Base-by-base conservation (phyloP, 2,888 invertebrate species). In the Hydrotaea diabolus region DNA sequence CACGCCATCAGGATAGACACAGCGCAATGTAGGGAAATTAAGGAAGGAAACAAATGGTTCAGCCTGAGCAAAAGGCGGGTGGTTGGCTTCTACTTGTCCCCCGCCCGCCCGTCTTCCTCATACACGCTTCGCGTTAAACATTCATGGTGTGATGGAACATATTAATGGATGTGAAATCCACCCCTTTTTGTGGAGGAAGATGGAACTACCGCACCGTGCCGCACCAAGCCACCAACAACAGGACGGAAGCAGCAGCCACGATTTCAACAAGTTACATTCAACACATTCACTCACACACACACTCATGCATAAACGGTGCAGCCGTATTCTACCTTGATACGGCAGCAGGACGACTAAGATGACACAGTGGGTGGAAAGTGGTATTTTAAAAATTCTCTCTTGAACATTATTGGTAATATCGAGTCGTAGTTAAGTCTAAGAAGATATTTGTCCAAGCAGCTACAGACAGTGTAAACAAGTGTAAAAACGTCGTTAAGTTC, bases 71-170 rank as follows among this genome's bases (percentile, higher is more conserved):
- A n/a, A 72, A 21, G 79, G 78, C 69, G 82, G 84, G 79, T 77
- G 85, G 85, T 78, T 31, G 64, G 13, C n/a, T 49, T 49, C 49
- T 15, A n/a, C 7, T 49, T 49, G 49, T 3, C n/a, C 2, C 49
- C 43, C 49, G 2, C n/a, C 13, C 53, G 36, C 31, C 31, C 2
- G 3, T 7, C 31, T 7, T 4, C 31, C 31, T 4, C 31, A 31
- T 7, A 2, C 31, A 31, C 31, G 36, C 36, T 9, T 4, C 55
- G 46, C 76, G 71, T 36, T 66, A 53, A 80, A 83, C 80, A 83
- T 84, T 84, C 71, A 84, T 81, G 72, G 75, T 78, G 77, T 89
- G 87, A 87, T 76, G 82, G 72, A 80, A 80, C 83, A 74, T 83
- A 82, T 86, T 83, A 86, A 85, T 85, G 82, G 83, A 79, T 83